phyloP scores from a whole-genome alignment of 53 echinoderm and acorn worm genomes.

The Mesocentrotus franciscanus region DNA sequence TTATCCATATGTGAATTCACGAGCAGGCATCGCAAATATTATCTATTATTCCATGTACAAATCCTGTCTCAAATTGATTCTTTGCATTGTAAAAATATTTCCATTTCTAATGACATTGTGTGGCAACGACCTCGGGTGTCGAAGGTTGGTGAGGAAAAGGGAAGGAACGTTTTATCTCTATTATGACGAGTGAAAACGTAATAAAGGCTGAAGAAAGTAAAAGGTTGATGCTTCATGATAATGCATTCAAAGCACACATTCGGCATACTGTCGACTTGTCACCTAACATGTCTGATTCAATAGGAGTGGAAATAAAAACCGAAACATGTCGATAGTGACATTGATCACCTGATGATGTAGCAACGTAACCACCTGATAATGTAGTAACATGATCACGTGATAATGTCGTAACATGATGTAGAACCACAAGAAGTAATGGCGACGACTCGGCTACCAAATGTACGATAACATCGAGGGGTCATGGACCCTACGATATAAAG shows the following conservation, averaged over 20 bases:
- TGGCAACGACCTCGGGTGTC: not conserved
- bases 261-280: not conserved
- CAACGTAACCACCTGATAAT: no score
- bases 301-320: not conserved
- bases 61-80: not conserved
- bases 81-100: constrained; percentile 5
- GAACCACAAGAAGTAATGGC: not conserved
- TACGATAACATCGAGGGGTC: not conserved
- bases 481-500: not conserved
- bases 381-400: constrained; percentile 7
- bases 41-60: not conserved
- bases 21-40: not conserved
- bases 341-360: not conserved
- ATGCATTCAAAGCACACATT: not conserved
- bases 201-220: not conserved
- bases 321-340: not conserved
- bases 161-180: not conserved
- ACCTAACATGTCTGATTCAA: not conserved
- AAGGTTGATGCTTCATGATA: not conserved
- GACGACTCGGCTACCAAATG: not conserved
- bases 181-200: not conserved
- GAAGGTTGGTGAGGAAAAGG: not conserved
- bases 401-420: not conserved
- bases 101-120: not conserved
- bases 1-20: not conserved